Base-by-base conservation (phyloP, 2,888 invertebrate genomes). In the Sinohyriopsis cumingii region DNA sequence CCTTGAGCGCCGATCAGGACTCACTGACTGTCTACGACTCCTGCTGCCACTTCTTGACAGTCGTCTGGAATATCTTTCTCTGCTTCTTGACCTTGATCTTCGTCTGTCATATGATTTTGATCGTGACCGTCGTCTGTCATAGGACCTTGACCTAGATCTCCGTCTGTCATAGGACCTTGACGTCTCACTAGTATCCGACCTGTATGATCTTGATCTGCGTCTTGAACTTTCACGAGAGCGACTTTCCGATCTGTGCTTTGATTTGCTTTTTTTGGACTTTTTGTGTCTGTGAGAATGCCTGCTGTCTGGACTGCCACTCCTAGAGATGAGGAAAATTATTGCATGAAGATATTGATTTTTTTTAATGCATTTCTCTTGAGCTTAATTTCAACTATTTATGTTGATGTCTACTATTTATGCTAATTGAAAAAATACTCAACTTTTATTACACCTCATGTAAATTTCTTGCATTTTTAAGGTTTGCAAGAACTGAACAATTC, bases 201-300 rank as follows among this genome's bases (percentile, higher is more conserved):
- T 59, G 54, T 55, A n/a, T 12, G 72, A 71, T 6, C 24, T 45
- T 18, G 73, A 71, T 4, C 65, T 55, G 55, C 69, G 67, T 19
- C 67, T 59, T n/a, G 72, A 72, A 55, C 69, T 63, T 15, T 69
- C 67, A 45, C 45, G 45, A 45, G 45, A 45, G 15, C 15, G 45
- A 45, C 45, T 45, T 45, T 15, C 45, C 9, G 75, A 75, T 33
- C 67, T 64, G 63, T 59, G 67, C 22, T 68, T 72, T 25, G 69
- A 66, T 63, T 84, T 83, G 3, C 74, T 77, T 65, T 79, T 82
- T 67, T 82, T 85, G n/a, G 81, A 79, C 66, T 83, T 85, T 65
- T 83, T 85, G 25, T 73, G 73, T 65, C 77, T 84, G 28, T 74
- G 70, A 12, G 81, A 80, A 59, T 81, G 72, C n/a, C 75, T 73